phyloP scores from a whole-genome alignment of 2,888 invertebrate genomes.

The Terebella lapidaria region DNA sequence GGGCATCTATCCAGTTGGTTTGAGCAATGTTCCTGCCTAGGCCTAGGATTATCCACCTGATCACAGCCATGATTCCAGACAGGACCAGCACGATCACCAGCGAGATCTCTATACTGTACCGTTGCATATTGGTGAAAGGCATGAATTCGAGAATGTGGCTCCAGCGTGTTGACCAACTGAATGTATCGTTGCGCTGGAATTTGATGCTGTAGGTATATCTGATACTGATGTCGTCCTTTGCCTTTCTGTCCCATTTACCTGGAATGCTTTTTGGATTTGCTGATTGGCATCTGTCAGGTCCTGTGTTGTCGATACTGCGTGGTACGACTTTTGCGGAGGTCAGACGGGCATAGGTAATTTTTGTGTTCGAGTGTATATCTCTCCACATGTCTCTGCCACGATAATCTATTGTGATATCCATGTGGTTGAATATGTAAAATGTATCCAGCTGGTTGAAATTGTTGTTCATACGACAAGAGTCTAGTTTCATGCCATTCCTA shows the following conservation, averaged over 20 bases:
- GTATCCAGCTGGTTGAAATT: constrained; percentile 58
- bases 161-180: constrained; percentile 99
- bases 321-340: constrained; percentile 54
- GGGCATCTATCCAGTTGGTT: constrained; percentile 77
- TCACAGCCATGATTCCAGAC: constrained; percentile 99
- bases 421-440: constrained; percentile 94
- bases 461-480: constrained; percentile 55
- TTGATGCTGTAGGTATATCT: constrained; percentile 82
- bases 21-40: constrained; percentile 96
- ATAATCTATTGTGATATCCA: constrained; percentile 81
- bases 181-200: constrained; percentile 57
- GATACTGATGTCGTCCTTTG: constrained; percentile 54
- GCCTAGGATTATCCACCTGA: constrained; percentile 74
- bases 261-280: constrained; percentile 67
- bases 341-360: constrained; percentile 72
- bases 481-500: constrained; percentile 56
- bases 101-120: constrained; percentile 98
- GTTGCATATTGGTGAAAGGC: constrained; percentile 97
- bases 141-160: constrained; percentile 97
- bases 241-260: constrained; percentile 48
- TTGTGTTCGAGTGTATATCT: constrained; percentile 94
- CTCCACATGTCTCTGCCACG: too few species aligned
- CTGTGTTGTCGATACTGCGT: constrained; percentile 30
- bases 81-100: constrained; percentile 93
- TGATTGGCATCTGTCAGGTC: not conserved